Evolutionary conservation across 2,113 vertebrate genomes (phyloP).

Genomic region (Formicarius rufipectus): DNA sequence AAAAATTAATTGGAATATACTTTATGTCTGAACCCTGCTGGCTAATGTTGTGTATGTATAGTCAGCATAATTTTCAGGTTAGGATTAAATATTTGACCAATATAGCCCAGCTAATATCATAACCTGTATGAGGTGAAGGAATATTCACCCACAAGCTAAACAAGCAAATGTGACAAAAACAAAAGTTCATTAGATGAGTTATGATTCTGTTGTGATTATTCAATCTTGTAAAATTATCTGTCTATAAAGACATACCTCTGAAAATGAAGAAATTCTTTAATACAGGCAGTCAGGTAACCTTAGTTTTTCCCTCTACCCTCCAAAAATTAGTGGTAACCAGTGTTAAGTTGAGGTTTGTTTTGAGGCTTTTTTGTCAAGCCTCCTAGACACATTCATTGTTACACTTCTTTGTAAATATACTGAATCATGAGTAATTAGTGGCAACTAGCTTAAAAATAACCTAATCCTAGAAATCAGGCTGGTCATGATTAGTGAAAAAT

Average conservation of each 20-base stretch:
- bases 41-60: fast-evolving
- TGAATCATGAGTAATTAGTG: not conserved
- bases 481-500: not conserved
- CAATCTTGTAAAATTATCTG: not conserved
- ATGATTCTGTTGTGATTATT: not conserved
- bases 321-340: not conserved
- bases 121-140: not conserved
- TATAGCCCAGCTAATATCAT: not conserved
- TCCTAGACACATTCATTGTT: not conserved
- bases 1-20: not conserved
- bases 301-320: not conserved
- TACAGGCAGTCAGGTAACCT: not conserved
- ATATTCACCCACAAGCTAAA: not conserved
- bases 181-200: not conserved
- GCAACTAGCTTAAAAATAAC: not conserved
- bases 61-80: not conserved
- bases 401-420: not conserved
- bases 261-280: not conserved
- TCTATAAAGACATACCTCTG: not conserved
- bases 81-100: not conserved
- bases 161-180: not conserved
- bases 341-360: not conserved
- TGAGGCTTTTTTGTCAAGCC: not conserved
- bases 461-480: not conserved
- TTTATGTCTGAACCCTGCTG: not conserved